phyloP scores from a whole-genome alignment of 1,140 invertebrate species.

The Heliothis virescens region DNA sequence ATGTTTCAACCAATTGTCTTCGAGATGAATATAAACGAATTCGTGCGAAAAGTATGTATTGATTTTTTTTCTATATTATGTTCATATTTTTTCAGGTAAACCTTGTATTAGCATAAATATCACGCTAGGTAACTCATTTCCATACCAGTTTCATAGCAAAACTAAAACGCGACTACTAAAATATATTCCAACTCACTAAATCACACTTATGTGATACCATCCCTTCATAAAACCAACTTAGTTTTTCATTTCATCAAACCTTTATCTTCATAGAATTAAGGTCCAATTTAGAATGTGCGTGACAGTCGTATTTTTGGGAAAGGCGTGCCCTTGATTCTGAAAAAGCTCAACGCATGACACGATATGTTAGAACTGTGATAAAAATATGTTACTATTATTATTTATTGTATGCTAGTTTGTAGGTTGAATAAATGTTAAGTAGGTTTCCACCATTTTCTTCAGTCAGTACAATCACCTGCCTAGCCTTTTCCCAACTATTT shows the following conservation, averaged over 20 bases:
- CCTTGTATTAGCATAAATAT: too few species aligned
- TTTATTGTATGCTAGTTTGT: not conserved
- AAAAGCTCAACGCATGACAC: not conserved
- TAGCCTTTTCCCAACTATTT: too few species aligned
- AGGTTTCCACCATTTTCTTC: not conserved
- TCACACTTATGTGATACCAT: not conserved
- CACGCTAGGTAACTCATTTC: too few species aligned
- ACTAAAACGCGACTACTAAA: not conserved
- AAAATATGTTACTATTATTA: not conserved
- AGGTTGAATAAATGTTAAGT: not conserved
- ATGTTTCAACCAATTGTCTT: too few species aligned
- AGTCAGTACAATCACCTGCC: too few species aligned
- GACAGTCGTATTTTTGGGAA: not conserved
- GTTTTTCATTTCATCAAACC: not conserved
- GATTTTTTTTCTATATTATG: too few species aligned
- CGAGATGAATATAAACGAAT: too few species aligned
- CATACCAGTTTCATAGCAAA: too few species aligned
- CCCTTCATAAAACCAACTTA: not conserved
- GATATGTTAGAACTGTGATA: not conserved
- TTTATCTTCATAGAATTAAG: not conserved
- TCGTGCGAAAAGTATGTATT: too few species aligned
- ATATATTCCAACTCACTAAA: not conserved
- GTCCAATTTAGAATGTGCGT: not conserved
- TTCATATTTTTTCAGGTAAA: too few species aligned
- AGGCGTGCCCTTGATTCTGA: not conserved